Evolutionary conservation across 2,797 vertebrate species (phyloP).

Genomic region (Danionella dracula): DNA sequence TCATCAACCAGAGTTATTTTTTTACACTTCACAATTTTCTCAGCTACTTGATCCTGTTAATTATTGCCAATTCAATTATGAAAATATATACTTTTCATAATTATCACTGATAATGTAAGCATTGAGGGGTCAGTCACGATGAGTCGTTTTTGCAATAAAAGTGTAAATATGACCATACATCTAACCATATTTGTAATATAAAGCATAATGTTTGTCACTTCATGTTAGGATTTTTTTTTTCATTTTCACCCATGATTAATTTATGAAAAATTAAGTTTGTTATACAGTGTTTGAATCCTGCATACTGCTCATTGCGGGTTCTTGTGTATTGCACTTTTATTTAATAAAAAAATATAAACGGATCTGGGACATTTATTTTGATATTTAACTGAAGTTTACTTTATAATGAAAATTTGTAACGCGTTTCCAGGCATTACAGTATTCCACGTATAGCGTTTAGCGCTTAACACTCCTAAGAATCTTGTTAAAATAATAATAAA

Average conservation of each 20-base stretch:
- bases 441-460: too few species aligned
- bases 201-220: constrained; percentile 67
- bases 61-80: neutral
- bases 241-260: constrained; percentile 78
- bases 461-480: too few species aligned
- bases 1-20: constrained; percentile 30
- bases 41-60: neutral
- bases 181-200: constrained; percentile 75
- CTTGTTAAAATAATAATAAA: too few species aligned
- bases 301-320: constrained; percentile 66
- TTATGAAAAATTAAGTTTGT: constrained; percentile 77
- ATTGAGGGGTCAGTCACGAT: constrained; percentile 3
- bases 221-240: constrained; percentile 67
- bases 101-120: neutral
- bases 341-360: constrained; percentile 69
- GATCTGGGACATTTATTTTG: constrained; percentile 14
- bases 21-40: neutral
- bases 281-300: constrained; percentile 57
- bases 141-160: constrained; percentile 35
- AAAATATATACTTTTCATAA: neutral
- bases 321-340: constrained; percentile 87
- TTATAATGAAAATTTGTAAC: too few species aligned
- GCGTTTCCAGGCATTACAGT: neutral
- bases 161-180: constrained; percentile 51
- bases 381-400: neutral